A percentile compares a stretch with the other conserved stretches of the same genome.
Conservation (phyloP, 2,888 invertebrate genomes). For the Druceiella hillmani region DNA sequence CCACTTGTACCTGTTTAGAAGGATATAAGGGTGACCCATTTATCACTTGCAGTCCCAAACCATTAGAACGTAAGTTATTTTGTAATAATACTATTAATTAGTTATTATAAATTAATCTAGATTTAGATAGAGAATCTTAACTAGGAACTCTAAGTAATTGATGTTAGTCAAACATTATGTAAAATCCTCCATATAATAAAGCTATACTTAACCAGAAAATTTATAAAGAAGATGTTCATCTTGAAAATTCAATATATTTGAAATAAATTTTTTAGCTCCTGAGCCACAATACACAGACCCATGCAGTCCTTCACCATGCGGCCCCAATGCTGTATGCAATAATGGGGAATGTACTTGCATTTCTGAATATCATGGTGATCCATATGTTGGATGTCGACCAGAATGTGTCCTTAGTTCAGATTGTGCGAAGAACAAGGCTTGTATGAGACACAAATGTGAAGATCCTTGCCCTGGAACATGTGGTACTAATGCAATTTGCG, state of each 20-base stretch:
- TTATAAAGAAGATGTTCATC: too few relatives aligned
- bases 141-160: too few relatives aligned
- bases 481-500: slow-evolving; percentile 64
- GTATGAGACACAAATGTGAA: slow-evolving; percentile 61
- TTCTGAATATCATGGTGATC: slow-evolving; percentile 60
- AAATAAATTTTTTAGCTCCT: slow-evolving; percentile 12
- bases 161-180: too few relatives aligned
- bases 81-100: too few relatives aligned
- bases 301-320: slow-evolving; percentile 64
- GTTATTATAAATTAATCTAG: too few relatives aligned
- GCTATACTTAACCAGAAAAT: too few relatives aligned
- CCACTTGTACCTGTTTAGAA: slow-evolving; percentile 67
- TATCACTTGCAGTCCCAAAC: slow-evolving; percentile 39
- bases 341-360: slow-evolving; percentile 57
- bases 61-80: too few relatives aligned
- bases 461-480: slow-evolving; percentile 70
- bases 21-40: slow-evolving; percentile 76
- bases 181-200: too few relatives aligned
- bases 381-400: slow-evolving; percentile 62
- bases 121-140: too few relatives aligned
- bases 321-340: slow-evolving; percentile 54
- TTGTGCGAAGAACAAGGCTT: slow-evolving; percentile 59
- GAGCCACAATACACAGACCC: slow-evolving; percentile 34
- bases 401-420: slow-evolving; percentile 66
- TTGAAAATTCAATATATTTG: too few relatives aligned